Base-by-base conservation (phyloP, 1,140 invertebrate genomes). In the Cyrtorhinus lividipennis region DNA sequence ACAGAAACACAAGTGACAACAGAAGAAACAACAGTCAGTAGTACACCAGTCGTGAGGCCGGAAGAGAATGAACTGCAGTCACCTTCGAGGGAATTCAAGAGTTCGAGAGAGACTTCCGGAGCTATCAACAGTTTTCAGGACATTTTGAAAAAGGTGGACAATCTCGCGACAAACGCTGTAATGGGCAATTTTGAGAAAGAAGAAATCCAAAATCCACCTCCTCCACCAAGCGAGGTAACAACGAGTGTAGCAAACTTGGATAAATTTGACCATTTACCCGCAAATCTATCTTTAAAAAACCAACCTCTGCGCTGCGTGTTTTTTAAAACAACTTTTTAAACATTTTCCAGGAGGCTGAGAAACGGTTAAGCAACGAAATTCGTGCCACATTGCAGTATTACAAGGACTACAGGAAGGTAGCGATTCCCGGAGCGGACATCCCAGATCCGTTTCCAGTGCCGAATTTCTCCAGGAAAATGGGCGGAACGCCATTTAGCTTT, bases 391-490 rank as follows among this genome's bases (percentile, higher is more conserved):
- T 92, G 20, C 82, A 86, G 45, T 87, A 91, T 70, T 91, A 85
- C 71, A 87, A 90, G 72, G 80, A 90, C 68, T 76, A 82, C 53
- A 85, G 90, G 73, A 85, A 84, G 0, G 73, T 86, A 0, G 88
- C 87, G 0, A 69, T 92, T 15, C 89, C 88, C 0, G 84, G 83
- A 1, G 83, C 79, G 0, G 80, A 82, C 2, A 80, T 91, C 62
- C 85, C 85, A 1, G 87, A 92, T 72, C 88, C 88, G 0, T 83
- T 88, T 76, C 68, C 76, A 0, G 83, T 90, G n/a, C 87, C 86
- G 0, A 81, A 87, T 65, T 83, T 88, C 74, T 82, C 81, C 59
- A 83, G 88, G 61, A 81, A 81, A 0, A 77, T 89, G 56, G 81
- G 82, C 0, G 75, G 88, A 30, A 83, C 80, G 0, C 81, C 77